Base-by-base conservation (phyloP, 2,113 vertebrate species). In the Fulica atra region DNA sequence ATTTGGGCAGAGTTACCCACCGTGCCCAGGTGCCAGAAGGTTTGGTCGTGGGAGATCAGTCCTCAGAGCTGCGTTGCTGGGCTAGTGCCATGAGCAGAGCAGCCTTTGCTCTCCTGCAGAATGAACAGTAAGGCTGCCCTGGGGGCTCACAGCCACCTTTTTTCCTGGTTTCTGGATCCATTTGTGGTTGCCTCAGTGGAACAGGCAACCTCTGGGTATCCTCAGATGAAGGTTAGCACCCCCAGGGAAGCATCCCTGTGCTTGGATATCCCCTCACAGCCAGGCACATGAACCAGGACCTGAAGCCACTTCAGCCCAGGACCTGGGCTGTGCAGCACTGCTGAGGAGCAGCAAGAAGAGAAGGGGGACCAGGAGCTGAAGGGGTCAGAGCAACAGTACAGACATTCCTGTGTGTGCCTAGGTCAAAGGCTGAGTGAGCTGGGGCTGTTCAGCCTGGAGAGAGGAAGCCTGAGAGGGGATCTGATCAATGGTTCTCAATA, bases 1-100 rank as follows among this genome's bases (percentile, higher is more conserved):
- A 12, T 23, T 10, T 18, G 46, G n/a, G 42, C 48, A 87, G 65
- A 51, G 48, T 42, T 23, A 38, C 29, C n/a, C 0, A 0, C 40
- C 33, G 53, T 51, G 42, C 26, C 56, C 48, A 16, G 17, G 15
- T 65, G 60, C 53, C 63, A 86, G 91, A 69, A 80, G 69, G 25
- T 59, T 33, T 92, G 71, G 31, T n/a, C 1, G 1, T 50, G 44
- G 80, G 36, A 35, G 19, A 28, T 9, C 60, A 74, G 28, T 15
- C 11, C 57, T 60, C 56, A 81, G 61, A 12, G 36, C 61, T 68
- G 69, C 3, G 3, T 42, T 82, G 36, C 54, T 85, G 59, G 60
- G 79, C 68, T 50, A 63, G 6, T 64, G 76, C 85, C 74, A 79
- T 1, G 15, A 50, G 54, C 66, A 68, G 66, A 57, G n/a, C 71